Conservation (phyloP, 2,113 vertebrate species). For the Suricata suricatta region DNA sequence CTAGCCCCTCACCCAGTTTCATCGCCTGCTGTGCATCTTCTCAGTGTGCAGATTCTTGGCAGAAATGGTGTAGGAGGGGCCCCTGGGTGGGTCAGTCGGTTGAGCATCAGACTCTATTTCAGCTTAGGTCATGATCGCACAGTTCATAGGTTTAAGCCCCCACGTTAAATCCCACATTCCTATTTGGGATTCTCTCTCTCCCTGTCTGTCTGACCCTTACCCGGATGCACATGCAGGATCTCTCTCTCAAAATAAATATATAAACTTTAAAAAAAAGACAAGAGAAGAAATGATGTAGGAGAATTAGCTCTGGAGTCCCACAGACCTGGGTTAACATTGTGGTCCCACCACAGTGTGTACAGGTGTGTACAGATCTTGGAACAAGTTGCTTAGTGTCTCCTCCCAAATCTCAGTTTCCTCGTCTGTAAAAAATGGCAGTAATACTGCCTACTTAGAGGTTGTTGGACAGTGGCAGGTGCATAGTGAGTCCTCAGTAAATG, state of each 20-base stretch:
- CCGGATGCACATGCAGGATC: too few species aligned
- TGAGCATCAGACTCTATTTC: too few species aligned
- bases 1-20: not conserved
- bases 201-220: too few species aligned
- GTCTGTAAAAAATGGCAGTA: constrained; percentile 34
- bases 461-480: not conserved
- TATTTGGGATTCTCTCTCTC: too few species aligned
- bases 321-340: not conserved
- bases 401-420: not conserved
- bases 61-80: not conserved
- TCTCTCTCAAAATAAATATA: too few species aligned
- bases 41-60: not conserved
- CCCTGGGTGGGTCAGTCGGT: too few species aligned
- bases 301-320: not conserved
- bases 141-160: too few species aligned
- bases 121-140: too few species aligned
- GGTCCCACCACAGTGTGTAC: not conserved
- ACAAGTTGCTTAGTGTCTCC: not conserved
- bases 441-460: not conserved
- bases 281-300: not conserved
- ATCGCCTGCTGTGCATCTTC: not conserved
- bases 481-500: not conserved
- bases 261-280: too few species aligned
- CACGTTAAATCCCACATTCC: too few species aligned
- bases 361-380: not conserved